Conservation (phyloP, 2,113 vertebrate species). For the Chaetops frenatus region DNA sequence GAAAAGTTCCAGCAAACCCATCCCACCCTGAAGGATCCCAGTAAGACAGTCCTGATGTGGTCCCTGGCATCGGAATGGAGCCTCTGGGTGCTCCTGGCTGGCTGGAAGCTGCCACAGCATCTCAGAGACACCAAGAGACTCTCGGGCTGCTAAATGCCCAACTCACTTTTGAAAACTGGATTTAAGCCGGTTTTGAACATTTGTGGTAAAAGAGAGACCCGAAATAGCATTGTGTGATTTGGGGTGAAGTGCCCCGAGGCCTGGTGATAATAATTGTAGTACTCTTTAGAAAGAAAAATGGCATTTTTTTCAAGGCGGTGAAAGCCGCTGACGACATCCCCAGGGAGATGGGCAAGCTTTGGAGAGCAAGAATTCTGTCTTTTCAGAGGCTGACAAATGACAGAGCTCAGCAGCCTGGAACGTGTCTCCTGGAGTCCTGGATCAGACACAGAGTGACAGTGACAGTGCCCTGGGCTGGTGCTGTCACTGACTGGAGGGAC, state of each 20-base stretch:
- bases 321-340: constrained; percentile 38
- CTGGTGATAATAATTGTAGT: constrained; percentile 26
- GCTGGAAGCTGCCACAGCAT: background rate
- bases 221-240: constrained; percentile 49
- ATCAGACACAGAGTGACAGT: fast-evolving
- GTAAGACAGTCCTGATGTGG: fast-evolving
- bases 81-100: background rate
- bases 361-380: constrained; percentile 38
- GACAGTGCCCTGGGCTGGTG: background rate
- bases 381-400: constrained; percentile 23
- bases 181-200: constrained; percentile 44
- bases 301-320: constrained; percentile 14
- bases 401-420: background rate
- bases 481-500: background rate
- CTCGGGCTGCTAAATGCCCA: background rate
- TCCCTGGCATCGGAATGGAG: fast-evolving
- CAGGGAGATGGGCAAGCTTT: constrained; percentile 7
- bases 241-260: constrained; percentile 49
- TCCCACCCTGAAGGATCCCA: background rate
- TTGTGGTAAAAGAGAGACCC: constrained; percentile 16
- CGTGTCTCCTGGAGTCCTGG: background rate
- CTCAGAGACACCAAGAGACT: background rate
- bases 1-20: background rate
- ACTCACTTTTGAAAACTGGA: background rate
- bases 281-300: constrained; percentile 47